Percentiles rank a stretch among this genome's conserved stretches.
Evolutionary conservation across 2,113 vertebrate species (phyloP).

Genomic region (Hippocampus zosterae): DNA sequence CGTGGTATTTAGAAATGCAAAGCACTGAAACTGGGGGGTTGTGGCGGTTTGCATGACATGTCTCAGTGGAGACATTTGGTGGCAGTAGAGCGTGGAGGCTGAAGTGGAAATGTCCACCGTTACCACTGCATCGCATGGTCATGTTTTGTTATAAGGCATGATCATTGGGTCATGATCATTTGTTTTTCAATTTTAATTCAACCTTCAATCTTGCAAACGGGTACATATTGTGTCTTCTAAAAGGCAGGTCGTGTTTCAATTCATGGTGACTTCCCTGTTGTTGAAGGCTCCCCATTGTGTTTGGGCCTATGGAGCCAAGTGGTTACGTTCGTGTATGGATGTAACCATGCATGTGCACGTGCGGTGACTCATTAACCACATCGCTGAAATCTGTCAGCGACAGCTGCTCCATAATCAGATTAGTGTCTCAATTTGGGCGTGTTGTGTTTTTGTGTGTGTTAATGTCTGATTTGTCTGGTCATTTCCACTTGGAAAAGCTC

Average conservation of each 20-base stretch:
- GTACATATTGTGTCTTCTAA: too few relatives aligned
- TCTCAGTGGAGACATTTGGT: not conserved
- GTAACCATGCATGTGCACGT: constrained; percentile 16
- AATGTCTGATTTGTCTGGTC: constrained; percentile 38
- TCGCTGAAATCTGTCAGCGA: constrained; percentile 45
- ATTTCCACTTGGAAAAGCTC: constrained; percentile 36
- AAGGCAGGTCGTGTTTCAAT: not conserved
- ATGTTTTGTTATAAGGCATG: too few relatives aligned
- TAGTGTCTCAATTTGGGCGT: constrained; percentile 42
- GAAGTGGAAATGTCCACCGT: not conserved
- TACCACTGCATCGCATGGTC: not conserved
- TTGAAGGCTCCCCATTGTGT: not conserved
- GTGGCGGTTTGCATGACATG: not conserved
- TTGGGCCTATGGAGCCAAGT: constrained; percentile 13
- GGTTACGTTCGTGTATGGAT: constrained; percentile 5
- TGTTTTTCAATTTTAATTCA: not conserved
- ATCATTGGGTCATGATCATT: not conserved
- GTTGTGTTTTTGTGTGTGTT: constrained; percentile 25
- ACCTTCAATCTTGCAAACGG: not conserved
- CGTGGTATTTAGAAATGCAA: not conserved
- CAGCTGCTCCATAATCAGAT: constrained; percentile 64
- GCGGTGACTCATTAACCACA: constrained; percentile 44
- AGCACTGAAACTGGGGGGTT: not conserved
- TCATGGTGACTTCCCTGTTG: not conserved
- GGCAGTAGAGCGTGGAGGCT: not conserved